Evolutionary conservation across 2,888 invertebrate genomes (phyloP).

Genomic region (Uropetala carovei): DNA sequence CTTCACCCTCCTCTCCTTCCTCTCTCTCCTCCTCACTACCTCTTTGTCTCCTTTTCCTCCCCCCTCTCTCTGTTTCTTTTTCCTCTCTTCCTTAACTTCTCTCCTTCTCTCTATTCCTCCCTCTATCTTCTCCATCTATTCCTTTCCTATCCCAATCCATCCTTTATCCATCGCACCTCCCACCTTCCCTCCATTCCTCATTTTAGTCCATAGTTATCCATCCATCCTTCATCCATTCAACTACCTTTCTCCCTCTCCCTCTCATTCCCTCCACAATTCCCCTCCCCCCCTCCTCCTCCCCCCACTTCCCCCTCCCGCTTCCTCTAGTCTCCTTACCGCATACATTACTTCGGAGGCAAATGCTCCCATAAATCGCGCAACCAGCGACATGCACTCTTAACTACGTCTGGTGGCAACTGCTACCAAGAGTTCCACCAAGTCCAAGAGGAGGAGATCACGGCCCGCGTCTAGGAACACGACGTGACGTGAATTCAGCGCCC

Average conservation of each 20-base stretch:
- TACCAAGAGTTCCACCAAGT: conserved; percentile 35
- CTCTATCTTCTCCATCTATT: no score
- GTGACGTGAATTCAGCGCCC: conserved; percentile 53
- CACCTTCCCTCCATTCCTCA: no score
- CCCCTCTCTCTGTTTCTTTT: not conserved
- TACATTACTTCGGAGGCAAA: conserved; percentile 61
- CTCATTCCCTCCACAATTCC: not conserved
- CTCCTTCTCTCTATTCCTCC: no score
- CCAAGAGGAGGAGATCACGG: not conserved
- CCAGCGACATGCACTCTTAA: conserved; percentile 62
- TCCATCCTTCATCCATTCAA: not conserved
- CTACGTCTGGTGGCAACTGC: conserved; percentile 45
- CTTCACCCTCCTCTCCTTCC: not conserved
- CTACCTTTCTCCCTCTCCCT: not conserved
- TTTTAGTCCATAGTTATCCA: no score
- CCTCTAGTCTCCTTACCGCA: conserved; percentile 37
- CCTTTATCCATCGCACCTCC: no score
- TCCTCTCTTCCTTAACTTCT: no score
- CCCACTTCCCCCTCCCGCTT: not conserved
- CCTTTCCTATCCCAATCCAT: no score
- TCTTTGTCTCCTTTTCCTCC: not conserved
- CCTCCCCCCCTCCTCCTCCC: not conserved
- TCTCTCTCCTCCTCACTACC: not conserved
- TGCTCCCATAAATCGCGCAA: conserved; percentile 53
- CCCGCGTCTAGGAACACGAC: conserved; percentile 23